Evolutionary conservation across 2,113 vertebrate species (phyloP), one percentile per base, ranked within the genome.

Genomic region (Budorcas taxicolor): DNA sequence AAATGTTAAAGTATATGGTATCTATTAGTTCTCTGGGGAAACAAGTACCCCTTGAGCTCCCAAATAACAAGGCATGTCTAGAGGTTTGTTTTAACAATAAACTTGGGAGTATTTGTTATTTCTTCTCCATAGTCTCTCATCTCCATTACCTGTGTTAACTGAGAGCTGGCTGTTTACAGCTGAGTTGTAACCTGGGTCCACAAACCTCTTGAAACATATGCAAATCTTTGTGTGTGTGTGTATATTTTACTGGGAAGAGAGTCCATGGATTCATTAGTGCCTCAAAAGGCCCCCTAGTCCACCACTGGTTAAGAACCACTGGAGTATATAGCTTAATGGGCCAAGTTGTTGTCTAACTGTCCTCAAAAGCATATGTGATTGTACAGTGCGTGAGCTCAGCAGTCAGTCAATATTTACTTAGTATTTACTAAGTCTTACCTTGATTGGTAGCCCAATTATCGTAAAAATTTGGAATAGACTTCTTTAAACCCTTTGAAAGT

Each of bases 401-500:
- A 55, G 53, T 58, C 85, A 96, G 47, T 53, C 90, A 92, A 78
- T 86, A 92, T 45, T 95, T 86, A 95, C 85, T 90, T 64, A 88
- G 84, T 19, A 47, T 50, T 76, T 31, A 83, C 23, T 58, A 95
- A 82, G 83, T 88, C 76, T 43, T 92, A 82, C 64, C 31, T 90
- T 92, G 52, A 87, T 16, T 86, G 47, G 71, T 57, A 94, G 62
- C n/a, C 55, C 82, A 97, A 96, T 87, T 87, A 97, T 31, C 1
- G 7, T 47, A 76, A 92, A 62, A 64, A 36, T 91, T 95, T 85
- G 43, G 31, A 84, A 97, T 82, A 88, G 60, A 90, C 90, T 90
- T 94, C 94, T 95, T 83, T 80, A 87, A 13, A 53, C 15, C 53
- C 27, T 95, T 90, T 67, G 25, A 57, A 96, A 85, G 58, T n/a